Evolutionary conservation across 1,140 invertebrate genomes (phyloP).

Genomic region (Trachymyrmex cornetzi): DNA sequence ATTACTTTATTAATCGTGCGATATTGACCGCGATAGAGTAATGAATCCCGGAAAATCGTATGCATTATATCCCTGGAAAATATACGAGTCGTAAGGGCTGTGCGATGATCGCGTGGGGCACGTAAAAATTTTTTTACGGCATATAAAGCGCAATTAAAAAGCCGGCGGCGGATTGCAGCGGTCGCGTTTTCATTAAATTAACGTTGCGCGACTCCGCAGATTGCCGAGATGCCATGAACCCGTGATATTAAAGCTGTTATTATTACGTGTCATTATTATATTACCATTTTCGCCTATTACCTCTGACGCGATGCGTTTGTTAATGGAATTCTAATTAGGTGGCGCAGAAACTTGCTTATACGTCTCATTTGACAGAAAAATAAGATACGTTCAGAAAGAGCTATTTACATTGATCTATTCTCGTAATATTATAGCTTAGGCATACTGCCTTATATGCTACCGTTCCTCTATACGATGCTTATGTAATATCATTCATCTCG

Average conservation of each 20-base stretch:
- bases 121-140: constrained; percentile 61
- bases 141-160: constrained; percentile 67
- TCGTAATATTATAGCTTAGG: neutral
- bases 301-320: constrained; percentile 23
- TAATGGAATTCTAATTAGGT: constrained; percentile 57
- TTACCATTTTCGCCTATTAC: constrained; percentile 25
- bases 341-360: neutral
- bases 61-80: neutral
- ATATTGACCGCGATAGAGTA: constrained; percentile 22
- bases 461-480: neutral
- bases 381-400: neutral
- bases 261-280: constrained; percentile 65
- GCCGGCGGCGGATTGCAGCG: constrained; percentile 30
- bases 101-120: neutral
- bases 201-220: constrained; percentile 47
- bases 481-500: constrained; percentile 35
- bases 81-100: constrained; percentile 11
- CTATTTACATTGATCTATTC: constrained; percentile 22
- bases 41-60: constrained; percentile 42
- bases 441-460: neutral
- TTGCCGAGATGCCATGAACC: constrained; percentile 48
- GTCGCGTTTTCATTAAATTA: constrained; percentile 66
- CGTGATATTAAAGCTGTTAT: constrained; percentile 62
- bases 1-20: constrained; percentile 37
- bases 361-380: neutral